Percentiles rank a stretch among this genome's conserved stretches.
These are phyloP conservation scores for Trissolcus japonicus DNA, from an alignment of 2,888 invertebrate species.

Conservation along the genomic window DNA sequence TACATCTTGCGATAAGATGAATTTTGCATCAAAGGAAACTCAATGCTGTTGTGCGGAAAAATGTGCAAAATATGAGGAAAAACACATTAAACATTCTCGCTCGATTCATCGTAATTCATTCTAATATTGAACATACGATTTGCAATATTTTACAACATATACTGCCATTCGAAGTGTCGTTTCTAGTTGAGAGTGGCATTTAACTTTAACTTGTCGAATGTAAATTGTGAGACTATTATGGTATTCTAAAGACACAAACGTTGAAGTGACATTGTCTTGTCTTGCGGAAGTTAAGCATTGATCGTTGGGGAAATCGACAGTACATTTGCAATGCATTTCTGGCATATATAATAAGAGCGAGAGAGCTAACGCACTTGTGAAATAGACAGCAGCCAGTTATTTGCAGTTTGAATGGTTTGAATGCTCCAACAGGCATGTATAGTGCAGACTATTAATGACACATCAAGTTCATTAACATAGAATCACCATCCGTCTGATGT, in stretches of 20 bases:
- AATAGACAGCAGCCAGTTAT: slow-evolving; percentile 51
- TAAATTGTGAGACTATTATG: slow-evolving; percentile 23
- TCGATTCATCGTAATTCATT: too few species aligned
- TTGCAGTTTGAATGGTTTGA: slow-evolving; percentile 38
- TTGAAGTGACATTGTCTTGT: slow-evolving; percentile 14
- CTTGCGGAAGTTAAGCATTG: slow-evolving; percentile 50
- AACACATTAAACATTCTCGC: too few species aligned
- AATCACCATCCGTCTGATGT: slow-evolving; percentile 48
- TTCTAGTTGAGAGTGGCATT: too few species aligned
- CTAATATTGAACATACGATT: too few species aligned
- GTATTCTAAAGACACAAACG: slow-evolving; percentile 28
- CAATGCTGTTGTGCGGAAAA: too few species aligned
- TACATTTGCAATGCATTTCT: slow-evolving; percentile 58
- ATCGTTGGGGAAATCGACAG: slow-evolving; percentile 63
- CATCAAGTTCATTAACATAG: slow-evolving; percentile 70
- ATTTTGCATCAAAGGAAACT: too few species aligned
- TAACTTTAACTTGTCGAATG: too few species aligned
- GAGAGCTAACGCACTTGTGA: slow-evolving; percentile 27
- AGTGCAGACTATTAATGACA: slow-evolving; percentile 68
- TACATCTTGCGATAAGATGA: too few species aligned
- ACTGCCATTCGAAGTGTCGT: too few species aligned
- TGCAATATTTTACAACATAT: too few species aligned
- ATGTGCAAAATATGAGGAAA: too few species aligned
- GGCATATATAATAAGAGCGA: slow-evolving; percentile 18
- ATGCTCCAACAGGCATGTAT: slow-evolving; percentile 62